These are phyloP conservation scores for Turritopsis dohrnii DNA, from an alignment of 30 jellyfish, hydroid and myxozoan species.

Conservation along the genomic window DNA sequence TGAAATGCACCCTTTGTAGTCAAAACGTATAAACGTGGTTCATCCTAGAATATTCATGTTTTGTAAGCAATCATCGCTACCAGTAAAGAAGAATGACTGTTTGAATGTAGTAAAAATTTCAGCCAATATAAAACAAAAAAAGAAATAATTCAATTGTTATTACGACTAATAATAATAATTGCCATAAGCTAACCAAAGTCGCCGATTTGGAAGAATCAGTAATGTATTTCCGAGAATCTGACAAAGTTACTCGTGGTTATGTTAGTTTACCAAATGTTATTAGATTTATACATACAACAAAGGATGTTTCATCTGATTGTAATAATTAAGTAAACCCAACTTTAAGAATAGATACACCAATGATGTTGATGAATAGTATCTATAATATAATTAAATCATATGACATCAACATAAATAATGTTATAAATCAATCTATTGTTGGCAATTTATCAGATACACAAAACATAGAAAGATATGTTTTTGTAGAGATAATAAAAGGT, in stretches of 20 bases:
- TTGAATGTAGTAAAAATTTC: not conserved
- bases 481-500: not conserved
- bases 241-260: not conserved
- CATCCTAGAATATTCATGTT: not conserved
- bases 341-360: not conserved
- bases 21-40: not conserved
- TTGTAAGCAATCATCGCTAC: not conserved
- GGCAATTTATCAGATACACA: not conserved
- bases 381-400: not conserved
- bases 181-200: conserved; percentile 3
- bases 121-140: not conserved
- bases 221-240: not conserved
- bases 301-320: not conserved
- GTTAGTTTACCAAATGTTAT: not conserved
- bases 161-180: no score
- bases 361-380: not conserved
- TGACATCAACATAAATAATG: no score
- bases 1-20: conserved; percentile 4
- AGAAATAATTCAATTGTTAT: no score
- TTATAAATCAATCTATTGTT: not conserved
- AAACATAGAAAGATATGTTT: not conserved
- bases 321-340: not conserved
- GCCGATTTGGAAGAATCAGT: not conserved
- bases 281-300: not conserved
- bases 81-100: not conserved